Evolutionary conservation across 2,113 vertebrate genomes (phyloP).

Genomic region (Perca fluviatilis): DNA sequence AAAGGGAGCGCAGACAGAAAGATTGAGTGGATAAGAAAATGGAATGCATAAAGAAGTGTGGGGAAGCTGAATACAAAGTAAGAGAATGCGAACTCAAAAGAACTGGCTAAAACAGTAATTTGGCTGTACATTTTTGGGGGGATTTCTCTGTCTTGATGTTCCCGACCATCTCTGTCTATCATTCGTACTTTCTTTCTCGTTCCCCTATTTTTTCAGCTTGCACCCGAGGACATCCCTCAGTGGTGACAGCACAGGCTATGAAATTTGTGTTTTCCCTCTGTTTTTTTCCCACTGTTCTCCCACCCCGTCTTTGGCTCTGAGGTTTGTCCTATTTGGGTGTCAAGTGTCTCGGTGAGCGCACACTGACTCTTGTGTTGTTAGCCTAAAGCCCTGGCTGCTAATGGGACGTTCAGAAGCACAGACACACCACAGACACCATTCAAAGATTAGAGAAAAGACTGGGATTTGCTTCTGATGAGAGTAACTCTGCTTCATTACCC

Average conservation of each 20-base stretch:
- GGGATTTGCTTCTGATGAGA: slow-evolving; percentile 67
- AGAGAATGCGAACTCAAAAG: slow-evolving; percentile 41
- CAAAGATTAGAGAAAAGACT: slow-evolving; percentile 59
- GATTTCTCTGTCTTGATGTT: not conserved
- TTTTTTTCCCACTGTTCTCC: slow-evolving; percentile 6
- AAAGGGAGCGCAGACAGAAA: slow-evolving; percentile 12
- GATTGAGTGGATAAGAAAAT: slow-evolving; percentile 35
- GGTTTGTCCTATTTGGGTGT: slow-evolving; percentile 58
- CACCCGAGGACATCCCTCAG: slow-evolving; percentile 28
- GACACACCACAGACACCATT: slow-evolving; percentile 50
- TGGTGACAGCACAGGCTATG: slow-evolving; percentile 36
- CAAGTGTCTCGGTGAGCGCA: slow-evolving; percentile 55
- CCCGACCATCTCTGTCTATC: not conserved
- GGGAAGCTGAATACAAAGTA: slow-evolving; percentile 35
- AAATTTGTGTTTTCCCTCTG: slow-evolving; percentile 19
- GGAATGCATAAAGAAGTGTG: slow-evolving; percentile 23
- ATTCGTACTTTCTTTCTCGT: not conserved
- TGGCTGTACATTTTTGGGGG: slow-evolving; percentile 11
- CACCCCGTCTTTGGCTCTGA: slow-evolving; percentile 40
- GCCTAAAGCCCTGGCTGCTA: slow-evolving; percentile 66
- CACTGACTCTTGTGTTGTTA: slow-evolving; percentile 58
- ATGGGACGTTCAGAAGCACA: slow-evolving; percentile 74
- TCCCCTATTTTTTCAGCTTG: slow-evolving; percentile 17
- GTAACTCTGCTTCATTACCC: slow-evolving; percentile 72
- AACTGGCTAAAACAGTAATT: not conserved